Conservation (phyloP, 2,797 vertebrate species). For the Huso huso region DNA sequence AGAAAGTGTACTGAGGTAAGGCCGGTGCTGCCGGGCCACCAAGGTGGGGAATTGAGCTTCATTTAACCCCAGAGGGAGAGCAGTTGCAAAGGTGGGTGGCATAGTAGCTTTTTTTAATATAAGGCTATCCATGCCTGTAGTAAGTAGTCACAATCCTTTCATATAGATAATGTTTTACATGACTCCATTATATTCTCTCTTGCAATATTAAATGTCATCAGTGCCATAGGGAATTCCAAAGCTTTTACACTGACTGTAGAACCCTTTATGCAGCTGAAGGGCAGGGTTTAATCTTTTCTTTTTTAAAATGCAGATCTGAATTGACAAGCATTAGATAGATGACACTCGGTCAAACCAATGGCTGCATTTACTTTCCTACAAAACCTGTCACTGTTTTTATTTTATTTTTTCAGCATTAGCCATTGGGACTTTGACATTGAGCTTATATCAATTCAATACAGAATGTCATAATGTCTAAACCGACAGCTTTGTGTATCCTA, state of each 20-base stretch:
- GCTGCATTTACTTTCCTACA: conserved; percentile 34
- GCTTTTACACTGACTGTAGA: conserved; percentile 37
- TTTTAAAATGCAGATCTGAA: conserved; percentile 47
- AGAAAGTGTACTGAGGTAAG: no score
- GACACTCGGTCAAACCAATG: conserved; percentile 34
- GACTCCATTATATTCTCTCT: background rate
- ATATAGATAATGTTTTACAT: background rate
- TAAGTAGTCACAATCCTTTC: no score
- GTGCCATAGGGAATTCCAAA: conserved; percentile 41
- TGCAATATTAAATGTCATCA: conserved; percentile 44
- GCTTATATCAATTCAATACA: conserved; percentile 33
- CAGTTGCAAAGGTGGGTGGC: no score
- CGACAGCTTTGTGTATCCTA: background rate
- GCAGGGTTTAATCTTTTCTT: conserved; percentile 37
- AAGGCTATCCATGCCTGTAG: no score
- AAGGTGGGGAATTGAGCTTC: no score
- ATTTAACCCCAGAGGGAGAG: no score
- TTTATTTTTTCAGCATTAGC: conserved; percentile 40
- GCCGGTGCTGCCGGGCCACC: no score
- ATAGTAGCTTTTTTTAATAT: background rate
- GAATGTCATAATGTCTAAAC: conserved; percentile 1
- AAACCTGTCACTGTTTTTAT: conserved; percentile 32
- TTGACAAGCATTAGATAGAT: conserved; percentile 40
- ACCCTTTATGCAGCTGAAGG: conserved; percentile 48
- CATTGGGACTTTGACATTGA: conserved; percentile 28